Evolutionary conservation across 2,113 vertebrate species (phyloP).

Genomic region (Malurus melanocephalus): DNA sequence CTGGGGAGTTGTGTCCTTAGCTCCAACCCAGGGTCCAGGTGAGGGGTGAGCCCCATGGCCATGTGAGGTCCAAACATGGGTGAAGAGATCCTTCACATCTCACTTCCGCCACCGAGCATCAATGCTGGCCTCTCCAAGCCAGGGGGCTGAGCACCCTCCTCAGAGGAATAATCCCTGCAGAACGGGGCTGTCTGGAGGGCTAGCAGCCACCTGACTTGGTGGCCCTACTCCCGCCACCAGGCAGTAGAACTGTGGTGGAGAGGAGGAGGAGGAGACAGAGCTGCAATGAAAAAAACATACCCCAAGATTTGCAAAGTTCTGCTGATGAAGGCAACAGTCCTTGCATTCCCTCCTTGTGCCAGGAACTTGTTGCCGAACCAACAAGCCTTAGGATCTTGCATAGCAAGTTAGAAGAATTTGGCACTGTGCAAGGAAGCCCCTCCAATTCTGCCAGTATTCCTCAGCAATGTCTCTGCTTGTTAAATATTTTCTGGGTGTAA

Average conservation of each 20-base stretch:
- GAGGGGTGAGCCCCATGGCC: background rate
- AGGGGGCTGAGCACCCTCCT: background rate
- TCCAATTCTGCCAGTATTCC: constrained; percentile 3
- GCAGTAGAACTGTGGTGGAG: background rate
- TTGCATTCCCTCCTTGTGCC: background rate
- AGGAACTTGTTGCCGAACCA: background rate
- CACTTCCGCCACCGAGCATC: background rate
- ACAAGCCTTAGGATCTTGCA: background rate
- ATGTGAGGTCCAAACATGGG: background rate
- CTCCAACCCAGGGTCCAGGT: background rate
- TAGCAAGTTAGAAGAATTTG: background rate
- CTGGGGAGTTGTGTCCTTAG: background rate
- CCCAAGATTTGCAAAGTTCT: background rate
- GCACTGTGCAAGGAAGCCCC: background rate
- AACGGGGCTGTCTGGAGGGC: background rate
- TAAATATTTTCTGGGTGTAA: background rate
- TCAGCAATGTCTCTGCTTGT: background rate
- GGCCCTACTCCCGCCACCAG: background rate
- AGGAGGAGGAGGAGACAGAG: background rate
- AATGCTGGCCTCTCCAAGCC: background rate
- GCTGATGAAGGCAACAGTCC: background rate
- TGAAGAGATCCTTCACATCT: background rate
- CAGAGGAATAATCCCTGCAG: rapidly evolving
- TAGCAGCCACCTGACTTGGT: background rate
- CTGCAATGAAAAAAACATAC: background rate